Evolutionary conservation across 1,140 invertebrate genomes (phyloP), one percentile per base, ranked within the genome.

Genomic region (Oppia nitens): DNA sequence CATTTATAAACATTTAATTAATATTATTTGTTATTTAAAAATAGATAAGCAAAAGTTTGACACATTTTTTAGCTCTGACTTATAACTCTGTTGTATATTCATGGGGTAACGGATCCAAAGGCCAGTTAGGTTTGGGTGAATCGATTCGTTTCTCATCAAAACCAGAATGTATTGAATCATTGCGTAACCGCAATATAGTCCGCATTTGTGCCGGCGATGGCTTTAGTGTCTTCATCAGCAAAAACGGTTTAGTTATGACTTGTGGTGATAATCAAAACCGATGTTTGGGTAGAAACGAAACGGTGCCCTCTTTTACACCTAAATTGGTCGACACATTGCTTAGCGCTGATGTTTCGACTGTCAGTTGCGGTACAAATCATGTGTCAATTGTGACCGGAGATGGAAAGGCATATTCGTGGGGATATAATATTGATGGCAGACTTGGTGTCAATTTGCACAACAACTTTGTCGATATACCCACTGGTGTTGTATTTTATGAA

Each of bases 21-120:
- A n/a, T n/a, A n/a, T n/a, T n/a, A n/a, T n/a, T n/a, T n/a, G n/a
- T n/a, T n/a, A n/a, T n/a, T n/a, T n/a, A n/a, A n/a, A n/a, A 3
- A 45, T 66, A 79, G 67, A 73, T 83, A 25, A 74, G 79, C 45
- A 76, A 80, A 28, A 80, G 82, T 53, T 73, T 73, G 48, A 79
- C 78, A 21, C 84, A 87, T 70, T 77, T 79, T 65, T 75, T 86
- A 55, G 78, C 80, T 26, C 73, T 85, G 2, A 83, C 82, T 59
- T 66, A 67, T 65, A 81, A 85, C 67, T 73, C 75, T 29, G 69
- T 77, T 14, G 81, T 84, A 17, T 85, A 78, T 66, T 76, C 78
- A 3, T 86, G 83, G 83, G 84, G 84, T 27, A 76, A 80, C 66
- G 80, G 81, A 12, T 70, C 65, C 51, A 74, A 73, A 64, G 83